A percentile compares a stretch with the other conserved stretches of the same genome.
Evolutionary conservation across 2,797 vertebrate species (phyloP).

Genomic region (Chrysocyon brachyurus): DNA sequence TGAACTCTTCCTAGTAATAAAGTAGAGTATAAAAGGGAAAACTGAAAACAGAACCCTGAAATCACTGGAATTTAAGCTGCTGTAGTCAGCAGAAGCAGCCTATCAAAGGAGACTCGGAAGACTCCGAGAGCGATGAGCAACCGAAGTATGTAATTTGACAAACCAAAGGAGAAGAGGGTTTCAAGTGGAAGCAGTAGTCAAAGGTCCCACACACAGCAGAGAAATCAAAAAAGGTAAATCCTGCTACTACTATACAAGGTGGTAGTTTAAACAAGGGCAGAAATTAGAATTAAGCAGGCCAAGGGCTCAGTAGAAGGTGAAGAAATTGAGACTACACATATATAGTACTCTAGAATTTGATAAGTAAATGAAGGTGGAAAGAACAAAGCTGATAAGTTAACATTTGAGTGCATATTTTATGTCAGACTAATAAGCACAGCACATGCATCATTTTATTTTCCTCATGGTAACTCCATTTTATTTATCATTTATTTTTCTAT

Average conservation of each 20-base stretch:
- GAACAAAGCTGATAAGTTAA: not conserved
- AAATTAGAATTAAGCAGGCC: not conserved
- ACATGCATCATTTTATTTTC: slow-evolving; percentile 49
- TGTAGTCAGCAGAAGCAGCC: not conserved
- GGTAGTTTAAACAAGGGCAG: not conserved
- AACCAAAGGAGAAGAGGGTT: not conserved
- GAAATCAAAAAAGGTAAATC: not conserved
- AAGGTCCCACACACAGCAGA: not conserved
- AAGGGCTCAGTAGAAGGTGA: not conserved
- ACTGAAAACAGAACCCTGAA: not conserved
- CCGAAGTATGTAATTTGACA: not conserved
- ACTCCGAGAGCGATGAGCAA: not conserved
- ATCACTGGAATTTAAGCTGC: not conserved
- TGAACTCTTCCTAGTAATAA: not conserved
- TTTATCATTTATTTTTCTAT: not conserved
- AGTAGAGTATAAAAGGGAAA: not conserved
- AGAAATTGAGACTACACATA: not conserved
- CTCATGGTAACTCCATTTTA: not conserved
- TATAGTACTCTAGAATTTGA: not conserved
- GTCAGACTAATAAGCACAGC: not conserved
- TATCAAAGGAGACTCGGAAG: not conserved
- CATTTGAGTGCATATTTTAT: not conserved
- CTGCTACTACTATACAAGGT: not conserved
- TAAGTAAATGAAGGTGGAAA: not conserved
- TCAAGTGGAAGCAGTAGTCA: not conserved